phyloP scores from a whole-genome alignment of 2,888 invertebrate genomes.

The Drosophila mayaguana region DNA sequence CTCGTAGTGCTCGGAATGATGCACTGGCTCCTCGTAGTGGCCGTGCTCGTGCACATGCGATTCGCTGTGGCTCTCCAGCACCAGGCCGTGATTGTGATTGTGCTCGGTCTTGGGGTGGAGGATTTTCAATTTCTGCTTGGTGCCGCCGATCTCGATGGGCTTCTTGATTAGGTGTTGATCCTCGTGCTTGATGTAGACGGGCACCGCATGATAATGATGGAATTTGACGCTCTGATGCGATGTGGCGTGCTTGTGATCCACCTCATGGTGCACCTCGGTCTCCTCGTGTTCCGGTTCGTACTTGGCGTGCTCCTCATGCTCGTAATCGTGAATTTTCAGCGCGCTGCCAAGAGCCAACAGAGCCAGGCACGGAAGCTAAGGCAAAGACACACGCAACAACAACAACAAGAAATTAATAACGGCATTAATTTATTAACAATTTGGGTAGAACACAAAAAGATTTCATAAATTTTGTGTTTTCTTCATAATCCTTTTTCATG shows the following conservation, averaged over 20 bases:
- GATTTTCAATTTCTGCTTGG: constrained; percentile 87
- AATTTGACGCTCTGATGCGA: constrained; percentile 90
- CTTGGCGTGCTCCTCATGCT: constrained; percentile 69
- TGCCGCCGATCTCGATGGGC: constrained; percentile 88
- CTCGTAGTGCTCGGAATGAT: constrained; percentile 82
- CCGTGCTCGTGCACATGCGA: constrained; percentile 82
- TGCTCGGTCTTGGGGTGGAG: constrained; percentile 88
- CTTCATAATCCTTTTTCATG: background rate
- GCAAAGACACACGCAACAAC: constrained; percentile 10
- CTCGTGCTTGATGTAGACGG: constrained; percentile 89
- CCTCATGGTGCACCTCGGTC: constrained; percentile 87
- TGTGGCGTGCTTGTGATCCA: constrained; percentile 89
- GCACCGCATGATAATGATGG: constrained; percentile 90
- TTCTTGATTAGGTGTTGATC: constrained; percentile 88
- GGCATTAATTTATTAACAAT: background rate
- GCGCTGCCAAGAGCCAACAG: constrained; percentile 61
- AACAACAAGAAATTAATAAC: constrained; percentile 13
- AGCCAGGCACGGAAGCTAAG: constrained; percentile 74
- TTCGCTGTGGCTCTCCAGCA: constrained; percentile 87
- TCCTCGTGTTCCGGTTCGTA: constrained; percentile 84
- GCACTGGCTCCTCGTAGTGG: constrained; percentile 81
- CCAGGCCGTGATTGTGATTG: constrained; percentile 87
- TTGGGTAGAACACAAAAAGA: background rate
- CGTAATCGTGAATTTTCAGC: constrained; percentile 80
- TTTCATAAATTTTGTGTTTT: background rate